Base-by-base conservation (phyloP, 2,797 vertebrate genomes). In the Chiloscyllium punctatum region DNA sequence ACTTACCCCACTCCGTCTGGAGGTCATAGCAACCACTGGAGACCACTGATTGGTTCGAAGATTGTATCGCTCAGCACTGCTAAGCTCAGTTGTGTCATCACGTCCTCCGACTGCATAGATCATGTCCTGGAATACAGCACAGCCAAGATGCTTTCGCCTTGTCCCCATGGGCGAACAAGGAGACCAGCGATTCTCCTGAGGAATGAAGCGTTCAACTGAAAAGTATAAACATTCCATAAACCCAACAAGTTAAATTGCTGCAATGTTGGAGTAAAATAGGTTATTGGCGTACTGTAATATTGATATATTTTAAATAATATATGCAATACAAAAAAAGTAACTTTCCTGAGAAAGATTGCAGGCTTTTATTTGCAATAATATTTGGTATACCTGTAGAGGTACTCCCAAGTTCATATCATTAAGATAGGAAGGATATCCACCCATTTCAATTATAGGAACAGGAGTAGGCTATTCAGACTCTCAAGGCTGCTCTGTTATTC, bases 191-290 rank as follows among this genome's bases (percentile, higher is more conserved):
- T 97, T 97, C 0, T 98, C 97, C 95, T 71, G 68, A 0, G 97
- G 97, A 96, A 96, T 96, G 96, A 97, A 98, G 8, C 96, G 96
- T 96, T 98, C 98, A 96, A 98, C 97, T 98, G 97, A 57, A 95
- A 51, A 95, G 96, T 94, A 96, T 95, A 96, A 57, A 51, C 18
- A 62, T 48, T 48, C 37, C 42, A 92, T 92, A 66, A 92, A 92
- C 62, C 62, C 62, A 92, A 92, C 21, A 18, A 69, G 37, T 62
- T 69, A 69, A 68, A 66, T 25, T 23, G 18, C 6, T 37, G 6
- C 18, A 69, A 62, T 37, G 37, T n/a, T 11, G 4, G 18, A 42
- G n/a, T 30, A 90, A 62, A 62, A 15, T 15, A 66, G 33, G 62
- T 66, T 42, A 23, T 42, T 8, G 9, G 57, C 30, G 25, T 25